A percentile compares a stretch with the other conserved stretches of the same genome.
phyloP scores from a whole-genome alignment of 2,888 invertebrate genomes.

The Thumatha senex region DNA sequence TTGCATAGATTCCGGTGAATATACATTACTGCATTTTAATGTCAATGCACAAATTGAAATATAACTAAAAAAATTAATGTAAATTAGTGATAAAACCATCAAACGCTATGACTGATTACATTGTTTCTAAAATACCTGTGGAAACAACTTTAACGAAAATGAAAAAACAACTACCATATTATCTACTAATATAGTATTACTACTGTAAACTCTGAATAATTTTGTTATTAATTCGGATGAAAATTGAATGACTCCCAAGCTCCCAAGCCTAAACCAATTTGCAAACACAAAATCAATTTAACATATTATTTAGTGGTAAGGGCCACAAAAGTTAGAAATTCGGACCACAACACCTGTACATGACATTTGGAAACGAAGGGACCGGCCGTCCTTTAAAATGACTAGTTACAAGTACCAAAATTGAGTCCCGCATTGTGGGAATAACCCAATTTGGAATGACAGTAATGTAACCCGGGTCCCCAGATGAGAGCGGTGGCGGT shows the following conservation, averaged over 20 bases:
- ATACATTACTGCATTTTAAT: too few species aligned
- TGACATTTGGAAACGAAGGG: constrained; percentile 52
- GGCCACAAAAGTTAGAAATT: constrained; percentile 21
- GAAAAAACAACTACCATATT: too few species aligned
- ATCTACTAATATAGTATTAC: too few species aligned
- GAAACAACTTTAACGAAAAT: not conserved
- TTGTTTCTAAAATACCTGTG: too few species aligned
- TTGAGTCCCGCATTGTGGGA: constrained; percentile 55
- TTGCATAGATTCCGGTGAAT: too few species aligned
- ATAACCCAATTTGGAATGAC: constrained; percentile 52
- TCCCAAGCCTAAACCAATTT: not conserved
- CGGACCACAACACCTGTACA: constrained; percentile 56
- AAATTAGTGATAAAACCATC: too few species aligned
- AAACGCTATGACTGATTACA: too few species aligned
- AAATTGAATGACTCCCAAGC: not conserved
- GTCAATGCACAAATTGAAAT: too few species aligned
- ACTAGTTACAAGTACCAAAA: constrained; percentile 49
- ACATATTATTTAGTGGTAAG: constrained; percentile 26
- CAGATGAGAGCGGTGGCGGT: constrained; percentile 12
- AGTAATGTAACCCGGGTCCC: constrained; percentile 30
- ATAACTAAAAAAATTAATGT: too few species aligned
- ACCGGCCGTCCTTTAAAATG: constrained; percentile 54
- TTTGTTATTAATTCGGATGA: not conserved
- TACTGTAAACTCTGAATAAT: too few species aligned
- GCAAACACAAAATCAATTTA: constrained; percentile 28